A percentile compares a stretch with the other conserved stretches of the same genome.
phyloP scores from a whole-genome alignment of 2,113 vertebrate genomes.

The Aegithalos caudatus region DNA sequence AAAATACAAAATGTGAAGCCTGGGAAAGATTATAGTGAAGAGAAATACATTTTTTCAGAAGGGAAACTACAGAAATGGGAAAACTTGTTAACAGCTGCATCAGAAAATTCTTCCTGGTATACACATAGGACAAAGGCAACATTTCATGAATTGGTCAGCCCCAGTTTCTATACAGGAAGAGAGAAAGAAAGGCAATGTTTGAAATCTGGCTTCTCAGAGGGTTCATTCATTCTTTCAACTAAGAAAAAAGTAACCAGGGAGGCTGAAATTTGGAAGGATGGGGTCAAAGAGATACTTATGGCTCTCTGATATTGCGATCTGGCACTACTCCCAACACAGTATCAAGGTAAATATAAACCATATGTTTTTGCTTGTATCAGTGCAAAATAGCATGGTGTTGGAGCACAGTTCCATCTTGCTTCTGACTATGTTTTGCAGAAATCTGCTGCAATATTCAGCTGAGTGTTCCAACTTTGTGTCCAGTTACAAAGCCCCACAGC shows the following conservation, averaged over 20 bases:
- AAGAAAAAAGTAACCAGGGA: background rate
- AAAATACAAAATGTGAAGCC: background rate
- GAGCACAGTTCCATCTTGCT: background rate
- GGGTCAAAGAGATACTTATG: background rate
- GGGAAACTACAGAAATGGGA: background rate
- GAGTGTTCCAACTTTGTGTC: rapidly evolving
- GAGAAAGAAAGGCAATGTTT: background rate
- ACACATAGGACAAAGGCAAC: background rate
- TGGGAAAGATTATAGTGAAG: background rate
- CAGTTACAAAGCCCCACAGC: background rate
- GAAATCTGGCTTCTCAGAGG: background rate
- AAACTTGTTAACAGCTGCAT: background rate
- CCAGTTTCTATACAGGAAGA: background rate
- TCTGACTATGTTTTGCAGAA: background rate
- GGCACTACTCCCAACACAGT: background rate
- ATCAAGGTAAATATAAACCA: background rate
- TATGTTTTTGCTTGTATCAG: background rate
- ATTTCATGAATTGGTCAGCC: background rate
- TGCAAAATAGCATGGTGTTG: background rate
- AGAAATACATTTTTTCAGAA: background rate
- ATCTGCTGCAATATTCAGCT: background rate
- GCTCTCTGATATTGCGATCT: background rate
- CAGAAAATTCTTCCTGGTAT: background rate
- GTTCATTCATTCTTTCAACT: background rate
- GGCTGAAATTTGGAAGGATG: background rate